Conservation (phyloP, 2,888 invertebrate genomes). For the Acronicta alni region DNA sequence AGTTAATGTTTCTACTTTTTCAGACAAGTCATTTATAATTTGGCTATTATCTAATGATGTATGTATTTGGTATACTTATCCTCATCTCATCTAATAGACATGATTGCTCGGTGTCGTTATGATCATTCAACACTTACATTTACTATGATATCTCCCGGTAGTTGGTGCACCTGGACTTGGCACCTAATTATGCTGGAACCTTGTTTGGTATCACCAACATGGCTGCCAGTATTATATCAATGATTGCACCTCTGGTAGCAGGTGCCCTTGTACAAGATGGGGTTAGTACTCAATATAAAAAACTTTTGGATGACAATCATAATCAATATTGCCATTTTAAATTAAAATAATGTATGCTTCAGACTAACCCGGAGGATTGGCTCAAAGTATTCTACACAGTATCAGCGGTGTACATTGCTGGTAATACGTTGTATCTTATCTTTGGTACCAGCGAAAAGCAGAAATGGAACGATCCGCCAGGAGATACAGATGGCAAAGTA, state of each 20-base stretch:
- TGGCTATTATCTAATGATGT: too few species aligned
- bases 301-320: too few species aligned
- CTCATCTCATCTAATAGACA: too few species aligned
- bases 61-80: too few species aligned
- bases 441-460: constrained; percentile 85
- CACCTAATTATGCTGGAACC: constrained; percentile 94
- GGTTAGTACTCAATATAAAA: too few species aligned
- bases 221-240: constrained; percentile 92
- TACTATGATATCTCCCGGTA: constrained; percentile 8
- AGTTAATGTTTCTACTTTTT: too few species aligned
- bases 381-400: constrained; percentile 92
- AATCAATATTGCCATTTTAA: too few species aligned
- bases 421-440: constrained; percentile 90
- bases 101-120: too few species aligned
- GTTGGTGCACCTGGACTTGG: constrained; percentile 94
- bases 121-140: too few species aligned
- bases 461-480: constrained; percentile 44
- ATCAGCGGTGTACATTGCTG: constrained; percentile 90
- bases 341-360: constrained; percentile 31
- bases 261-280: constrained; percentile 91
- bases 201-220: constrained; percentile 95
- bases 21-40: too few species aligned
- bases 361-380: constrained; percentile 91
- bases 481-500: too few species aligned
- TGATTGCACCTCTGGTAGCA: constrained; percentile 93